These are phyloP conservation scores for Aleiodes leptofemur DNA, from an alignment of 2,888 invertebrate species.

Conservation along the genomic window DNA sequence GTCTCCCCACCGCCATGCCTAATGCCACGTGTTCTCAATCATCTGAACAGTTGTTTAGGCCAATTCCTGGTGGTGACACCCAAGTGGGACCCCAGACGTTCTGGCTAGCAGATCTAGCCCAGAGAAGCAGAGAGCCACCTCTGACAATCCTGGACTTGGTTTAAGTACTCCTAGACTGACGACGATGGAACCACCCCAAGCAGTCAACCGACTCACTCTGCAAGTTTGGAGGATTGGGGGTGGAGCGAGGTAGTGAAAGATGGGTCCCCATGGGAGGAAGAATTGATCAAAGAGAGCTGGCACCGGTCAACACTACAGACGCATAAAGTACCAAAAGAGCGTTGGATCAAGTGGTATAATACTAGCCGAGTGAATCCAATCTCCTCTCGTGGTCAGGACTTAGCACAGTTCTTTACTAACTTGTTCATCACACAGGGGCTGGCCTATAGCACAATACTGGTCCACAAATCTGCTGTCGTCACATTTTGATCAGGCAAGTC, in stretches of 20 bases:
- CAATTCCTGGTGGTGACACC: constrained; percentile 45
- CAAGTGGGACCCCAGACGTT: constrained; percentile 45
- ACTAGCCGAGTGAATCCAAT: constrained; percentile 35
- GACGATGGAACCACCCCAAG: constrained; percentile 40
- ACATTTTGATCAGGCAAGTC: background rate
- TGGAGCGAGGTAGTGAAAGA: constrained; percentile 24
- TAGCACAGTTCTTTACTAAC: constrained; percentile 5
- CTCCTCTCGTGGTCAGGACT: background rate
- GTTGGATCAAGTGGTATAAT: constrained; percentile 48
- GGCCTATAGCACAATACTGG: background rate
- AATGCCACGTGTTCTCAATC: constrained; percentile 46
- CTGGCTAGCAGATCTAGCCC: constrained; percentile 43
- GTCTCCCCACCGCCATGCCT: constrained; percentile 49
- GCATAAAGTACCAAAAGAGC: constrained; percentile 48
- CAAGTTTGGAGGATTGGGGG: constrained; percentile 50
- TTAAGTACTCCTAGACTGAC: constrained; percentile 43
- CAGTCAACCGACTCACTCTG: constrained; percentile 41
- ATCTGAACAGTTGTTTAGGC: constrained; percentile 46
- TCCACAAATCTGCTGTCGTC: background rate
- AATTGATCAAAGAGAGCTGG: constrained; percentile 48
- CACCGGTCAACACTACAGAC: constrained; percentile 49
- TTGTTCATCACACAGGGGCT: background rate
- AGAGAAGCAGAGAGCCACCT: constrained; percentile 30
- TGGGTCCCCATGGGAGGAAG: constrained; percentile 35
- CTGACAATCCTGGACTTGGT: constrained; percentile 36